Evolutionary conservation across 2,797 vertebrate genomes (phyloP).

Genomic region (Epinephelus awoara): DNA sequence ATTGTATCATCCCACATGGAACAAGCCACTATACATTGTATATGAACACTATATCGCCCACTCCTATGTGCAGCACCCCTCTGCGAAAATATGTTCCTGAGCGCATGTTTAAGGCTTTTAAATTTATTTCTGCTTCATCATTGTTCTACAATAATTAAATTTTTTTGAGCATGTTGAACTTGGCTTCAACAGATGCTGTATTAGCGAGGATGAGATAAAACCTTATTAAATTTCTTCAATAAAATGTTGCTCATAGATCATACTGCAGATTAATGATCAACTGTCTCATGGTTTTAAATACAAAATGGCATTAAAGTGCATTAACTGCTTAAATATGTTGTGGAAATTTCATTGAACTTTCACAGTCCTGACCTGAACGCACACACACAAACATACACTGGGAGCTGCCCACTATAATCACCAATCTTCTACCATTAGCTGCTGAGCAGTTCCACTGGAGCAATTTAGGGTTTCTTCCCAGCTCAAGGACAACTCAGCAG

Average conservation of each 20-base stretch:
- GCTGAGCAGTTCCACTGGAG: slow-evolving; percentile 42
- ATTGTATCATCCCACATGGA: too few relatives aligned
- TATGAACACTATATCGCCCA: too few relatives aligned
- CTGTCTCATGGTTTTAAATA: neutral
- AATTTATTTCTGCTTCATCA: too few relatives aligned
- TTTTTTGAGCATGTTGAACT: too few relatives aligned
- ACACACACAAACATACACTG: slow-evolving; percentile 10
- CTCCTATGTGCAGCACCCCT: too few relatives aligned
- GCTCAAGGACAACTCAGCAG: slow-evolving; percentile 45
- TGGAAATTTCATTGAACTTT: slow-evolving; percentile 5
- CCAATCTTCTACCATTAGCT: slow-evolving; percentile 46
- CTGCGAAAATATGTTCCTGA: too few relatives aligned
- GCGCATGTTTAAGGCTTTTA: too few relatives aligned
- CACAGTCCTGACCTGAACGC: neutral
- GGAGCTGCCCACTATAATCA: slow-evolving; percentile 38
- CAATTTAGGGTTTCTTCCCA: slow-evolving; percentile 45
- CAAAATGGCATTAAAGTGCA: neutral
- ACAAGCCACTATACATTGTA: too few relatives aligned
- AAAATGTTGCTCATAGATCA: neutral
- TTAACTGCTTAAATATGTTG: neutral
- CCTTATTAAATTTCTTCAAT: neutral
- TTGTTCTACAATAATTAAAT: too few relatives aligned
- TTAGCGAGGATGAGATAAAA: too few relatives aligned
- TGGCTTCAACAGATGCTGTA: too few relatives aligned
- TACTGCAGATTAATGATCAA: neutral